Conservation (phyloP, 2,113 vertebrate genomes). For the Microtus pennsylvanicus region DNA sequence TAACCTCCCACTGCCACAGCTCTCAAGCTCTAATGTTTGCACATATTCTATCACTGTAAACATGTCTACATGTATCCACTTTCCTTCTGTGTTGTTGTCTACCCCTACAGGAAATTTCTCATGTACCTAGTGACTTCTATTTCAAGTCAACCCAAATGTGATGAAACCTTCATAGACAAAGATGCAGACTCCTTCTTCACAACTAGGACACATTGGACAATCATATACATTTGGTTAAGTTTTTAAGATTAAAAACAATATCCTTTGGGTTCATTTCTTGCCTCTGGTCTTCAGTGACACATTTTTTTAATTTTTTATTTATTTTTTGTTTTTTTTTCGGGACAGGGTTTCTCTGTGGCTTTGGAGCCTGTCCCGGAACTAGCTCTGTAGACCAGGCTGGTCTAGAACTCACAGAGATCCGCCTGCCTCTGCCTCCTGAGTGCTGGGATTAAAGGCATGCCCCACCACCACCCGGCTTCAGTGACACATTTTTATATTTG, state of each 20-base stretch:
- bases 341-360: no score
- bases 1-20: neutral
- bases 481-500: neutral
- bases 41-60: neutral
- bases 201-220: neutral
- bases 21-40: neutral
- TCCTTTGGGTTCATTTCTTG: neutral
- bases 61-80: neutral
- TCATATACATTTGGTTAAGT: slow-evolving; percentile 25
- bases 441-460: no score
- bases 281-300: neutral
- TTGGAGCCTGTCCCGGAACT: no score
- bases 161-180: neutral
- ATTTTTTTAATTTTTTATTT: neutral
- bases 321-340: no score
- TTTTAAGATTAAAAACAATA: neutral
- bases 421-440: no score
- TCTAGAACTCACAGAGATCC: no score
- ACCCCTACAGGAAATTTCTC: neutral
- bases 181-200: neutral
- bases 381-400: no score
- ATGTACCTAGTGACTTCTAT: neutral
- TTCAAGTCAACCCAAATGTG: neutral
- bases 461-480: neutral
- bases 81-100: neutral